Base-by-base conservation (phyloP, 1,140 invertebrate genomes). In the Linepithema humile region DNA sequence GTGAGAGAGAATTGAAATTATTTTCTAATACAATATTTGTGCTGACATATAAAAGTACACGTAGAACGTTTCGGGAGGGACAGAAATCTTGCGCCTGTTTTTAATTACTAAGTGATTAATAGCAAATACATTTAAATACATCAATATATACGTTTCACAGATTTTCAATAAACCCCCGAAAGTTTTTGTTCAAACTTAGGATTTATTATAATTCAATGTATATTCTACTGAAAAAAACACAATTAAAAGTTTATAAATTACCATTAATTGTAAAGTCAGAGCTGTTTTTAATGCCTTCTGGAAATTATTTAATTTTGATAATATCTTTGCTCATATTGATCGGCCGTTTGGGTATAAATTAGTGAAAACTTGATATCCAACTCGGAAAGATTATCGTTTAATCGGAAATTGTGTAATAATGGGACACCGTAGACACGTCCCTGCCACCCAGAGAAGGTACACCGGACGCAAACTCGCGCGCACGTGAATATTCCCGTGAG, bases 401-500 rank as follows among this genome's bases (percentile, higher is more conserved):
- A 67, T 17, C 29, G 6, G 17, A 32, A 9, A 35, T 23, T 10
- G 40, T 53, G 29, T 10, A 6, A 17, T 1, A 20, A 2, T 15
- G 45, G 32, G 15, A 38, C 62, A 65, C 23, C 26, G 59, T 67
- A 45, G 17, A 20, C 29, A 82, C 53, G 40, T 26, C 0, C 67
- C 59, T 59, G 50, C 9, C 9, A 77, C 20, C n/a, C 38, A 70
- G 50, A 55, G 72, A 78, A 55, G 26, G 23, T 60, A 45, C 32
- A 70, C 23, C 84, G 43, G 67, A 74, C 73, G 57, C 83, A 32
- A 64, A 80, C 29, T 43, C 32, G 35, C 77, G 43, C 38, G 6
- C 23, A 23, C 73, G 64, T 83, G 82, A 82, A 86, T 83, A 86
- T 53, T 53, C 20, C 38, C 69, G 85, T 86, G 85, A 74, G 85